Conservation (phyloP, 35 echinoderm and acorn worm species). For the Ptychodera flava region DNA sequence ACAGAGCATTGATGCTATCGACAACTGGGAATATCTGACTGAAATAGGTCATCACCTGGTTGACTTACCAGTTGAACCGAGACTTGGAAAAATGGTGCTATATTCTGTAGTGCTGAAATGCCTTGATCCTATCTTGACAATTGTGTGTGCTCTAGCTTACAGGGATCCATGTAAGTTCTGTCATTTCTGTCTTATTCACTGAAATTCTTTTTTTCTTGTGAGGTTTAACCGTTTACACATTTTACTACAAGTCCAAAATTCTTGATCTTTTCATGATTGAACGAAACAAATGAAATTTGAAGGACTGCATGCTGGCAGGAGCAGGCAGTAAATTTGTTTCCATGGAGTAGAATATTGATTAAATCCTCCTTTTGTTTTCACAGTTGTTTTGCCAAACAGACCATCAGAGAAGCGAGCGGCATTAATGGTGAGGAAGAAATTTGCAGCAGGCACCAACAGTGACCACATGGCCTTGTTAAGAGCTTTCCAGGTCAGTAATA, state of each 20-base stretch:
- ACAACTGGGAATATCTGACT: constrained; percentile 96
- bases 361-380: too few relatives aligned
- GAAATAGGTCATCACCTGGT: constrained; percentile 83
- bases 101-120: constrained; percentile 96
- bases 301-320: too few relatives aligned
- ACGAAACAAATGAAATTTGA: too few relatives aligned
- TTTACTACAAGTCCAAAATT: too few relatives aligned
- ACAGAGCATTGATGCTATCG: constrained; percentile 95
- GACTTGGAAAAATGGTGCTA: constrained; percentile 92
- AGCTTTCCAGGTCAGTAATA: constrained; percentile 80
- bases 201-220: too few relatives aligned
- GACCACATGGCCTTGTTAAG: constrained; percentile 95
- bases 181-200: constrained; percentile 6
- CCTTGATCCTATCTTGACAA: constrained; percentile 91
- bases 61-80: constrained; percentile 85
- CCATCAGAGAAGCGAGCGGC: constrained; percentile 77
- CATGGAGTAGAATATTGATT: too few relatives aligned
- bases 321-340: too few relatives aligned
- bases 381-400: constrained; percentile 84
- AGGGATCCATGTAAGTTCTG: constrained; percentile 88
- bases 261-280: too few relatives aligned
- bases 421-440: constrained; percentile 70
- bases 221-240: too few relatives aligned
- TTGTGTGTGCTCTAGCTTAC: constrained; percentile 90
- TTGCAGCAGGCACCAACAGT: constrained; percentile 83